Evolutionary conservation across 2,797 vertebrate genomes (phyloP).

Genomic region (Urocyon cinereoargenteus): DNA sequence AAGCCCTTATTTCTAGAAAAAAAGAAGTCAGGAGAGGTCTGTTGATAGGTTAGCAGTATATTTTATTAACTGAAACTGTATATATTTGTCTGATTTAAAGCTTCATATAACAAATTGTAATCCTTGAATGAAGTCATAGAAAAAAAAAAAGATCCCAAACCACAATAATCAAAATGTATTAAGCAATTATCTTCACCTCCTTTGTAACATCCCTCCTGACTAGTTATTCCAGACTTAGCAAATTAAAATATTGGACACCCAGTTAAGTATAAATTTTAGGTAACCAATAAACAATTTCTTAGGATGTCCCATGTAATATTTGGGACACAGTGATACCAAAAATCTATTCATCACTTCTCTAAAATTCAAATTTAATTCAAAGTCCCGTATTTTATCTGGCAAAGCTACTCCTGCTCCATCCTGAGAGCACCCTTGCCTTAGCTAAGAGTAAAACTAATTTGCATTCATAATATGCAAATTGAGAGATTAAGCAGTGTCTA

Average conservation of each 20-base stretch:
- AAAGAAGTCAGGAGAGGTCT: neutral
- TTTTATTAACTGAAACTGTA: neutral
- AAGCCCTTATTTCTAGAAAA: neutral
- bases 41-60: neutral
- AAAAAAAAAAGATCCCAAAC: neutral
- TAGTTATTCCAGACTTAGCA: neutral
- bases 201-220: neutral
- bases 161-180: neutral
- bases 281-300: neutral
- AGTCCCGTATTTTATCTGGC: neutral
- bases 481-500: neutral
- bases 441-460: conserved; percentile 14
- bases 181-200: neutral
- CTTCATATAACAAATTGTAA: neutral
- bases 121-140: neutral
- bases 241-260: neutral
- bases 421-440: neutral
- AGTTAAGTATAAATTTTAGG: neutral
- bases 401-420: neutral
- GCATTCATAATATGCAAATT: neutral
- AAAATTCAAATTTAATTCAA: conserved; percentile 32
- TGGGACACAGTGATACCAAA: neutral
- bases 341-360: neutral
- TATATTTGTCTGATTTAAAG: neutral
- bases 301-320: neutral